Base-by-base conservation (phyloP, 92 coral and sea anemone species). In the Zoanthus sociatus region DNA sequence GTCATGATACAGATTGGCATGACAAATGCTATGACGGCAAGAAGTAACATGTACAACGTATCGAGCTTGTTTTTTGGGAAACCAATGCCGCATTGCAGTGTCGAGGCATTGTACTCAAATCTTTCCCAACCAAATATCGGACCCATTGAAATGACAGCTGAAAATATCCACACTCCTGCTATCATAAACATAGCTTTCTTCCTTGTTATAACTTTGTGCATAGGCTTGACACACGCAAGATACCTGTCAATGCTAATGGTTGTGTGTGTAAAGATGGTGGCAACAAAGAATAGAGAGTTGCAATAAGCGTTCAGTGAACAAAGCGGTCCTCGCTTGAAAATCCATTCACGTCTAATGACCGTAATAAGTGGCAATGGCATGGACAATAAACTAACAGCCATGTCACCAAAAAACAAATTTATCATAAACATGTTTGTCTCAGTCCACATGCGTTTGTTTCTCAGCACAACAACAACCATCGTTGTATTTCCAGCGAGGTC, bases 51-150 rank as follows among this genome's bases (percentile, higher is more conserved):
- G 56, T 95, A 95, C 12, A 93, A 33, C 18, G 88, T 77, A 60
- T 93, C 98, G 31, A 81, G 42, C 51, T 54, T 87, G 88, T 87
- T 58, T 86, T 87, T 79, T 9, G 98, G 98, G 42, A 95, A 95
- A 13, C 92, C 93, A 33, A 87, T 87, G 37, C 98, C 98, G 60
- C 98, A 95, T 74, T 95, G 98, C 7, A 95, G 78, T 42, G 98
- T 93, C 6, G 98, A 91, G 18, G 86, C 92, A 78, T 95, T 95
- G 71, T 89, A 93, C 10, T 78, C 90, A 91, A 87, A 89, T 45
- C 86, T 78, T 20, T 96, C 98, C 98, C 98, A 95, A 73, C 98
- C 98, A 21, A 94, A 71, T 61, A 89, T 14, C 33, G 98, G 98
- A 11, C 95, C 98, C 16, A 94, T 87, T 2, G 95, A 89, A n/a